A percentile compares a stretch with the other conserved stretches of the same genome.
phyloP scores from a whole-genome alignment of 2,797 vertebrate species.

The Peromyscus melanophrys region DNA sequence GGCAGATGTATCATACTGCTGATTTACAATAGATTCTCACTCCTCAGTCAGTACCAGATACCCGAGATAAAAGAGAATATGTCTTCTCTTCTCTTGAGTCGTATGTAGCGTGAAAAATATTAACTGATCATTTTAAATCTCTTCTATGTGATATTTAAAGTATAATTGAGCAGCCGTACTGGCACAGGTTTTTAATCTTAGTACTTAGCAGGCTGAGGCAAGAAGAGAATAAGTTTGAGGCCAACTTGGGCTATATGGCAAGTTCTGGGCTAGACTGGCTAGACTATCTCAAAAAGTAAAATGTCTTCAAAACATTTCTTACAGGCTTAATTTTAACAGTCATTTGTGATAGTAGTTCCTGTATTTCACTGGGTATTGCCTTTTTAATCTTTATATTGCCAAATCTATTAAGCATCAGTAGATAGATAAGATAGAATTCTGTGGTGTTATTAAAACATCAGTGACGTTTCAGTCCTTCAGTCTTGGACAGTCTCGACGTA shows the following conservation, averaged over 20 bases:
- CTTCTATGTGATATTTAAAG: conserved; percentile 54
- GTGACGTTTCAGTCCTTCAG: conserved; percentile 61
- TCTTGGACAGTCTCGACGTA: conserved; percentile 35
- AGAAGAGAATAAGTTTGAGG: neutral
- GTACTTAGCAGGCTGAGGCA: neutral
- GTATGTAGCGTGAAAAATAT: conserved; percentile 47
- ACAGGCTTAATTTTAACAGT: conserved; percentile 53
- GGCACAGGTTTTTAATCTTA: neutral
- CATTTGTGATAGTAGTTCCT: conserved; percentile 61
- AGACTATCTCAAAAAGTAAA: neutral
- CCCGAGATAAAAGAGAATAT: conserved; percentile 33
- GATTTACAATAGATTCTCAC: conserved; percentile 13
- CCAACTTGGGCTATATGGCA: neutral
- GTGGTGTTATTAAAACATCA: conserved; percentile 58
- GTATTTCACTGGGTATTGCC: conserved; percentile 42
- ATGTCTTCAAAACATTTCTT: conserved; percentile 65
- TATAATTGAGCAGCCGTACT: neutral
- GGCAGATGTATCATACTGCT: conserved; percentile 9
- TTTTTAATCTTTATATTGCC: conserved; percentile 58
- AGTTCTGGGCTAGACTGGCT: neutral
- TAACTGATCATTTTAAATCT: conserved; percentile 39
- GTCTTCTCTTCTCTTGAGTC: conserved; percentile 54
- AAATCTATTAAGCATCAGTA: conserved; percentile 56
- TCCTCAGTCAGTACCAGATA: conserved; percentile 16
- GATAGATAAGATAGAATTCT: conserved; percentile 34